phyloP scores from a whole-genome alignment of 2,888 invertebrate genomes.

The Tipula vernalis region DNA sequence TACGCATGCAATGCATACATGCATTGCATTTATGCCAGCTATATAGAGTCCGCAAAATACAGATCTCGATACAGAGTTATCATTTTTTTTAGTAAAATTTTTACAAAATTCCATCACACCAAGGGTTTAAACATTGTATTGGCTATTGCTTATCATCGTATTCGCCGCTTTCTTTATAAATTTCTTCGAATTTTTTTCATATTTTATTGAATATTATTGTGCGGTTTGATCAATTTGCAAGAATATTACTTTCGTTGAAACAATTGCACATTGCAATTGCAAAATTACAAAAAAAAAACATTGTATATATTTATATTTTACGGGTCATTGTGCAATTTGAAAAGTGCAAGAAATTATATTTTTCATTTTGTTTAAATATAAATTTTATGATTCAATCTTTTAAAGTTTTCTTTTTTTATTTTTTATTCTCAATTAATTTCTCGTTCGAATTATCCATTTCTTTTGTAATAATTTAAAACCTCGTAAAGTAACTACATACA shows the following conservation, averaged over 20 bases:
- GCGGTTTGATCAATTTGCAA: neutral
- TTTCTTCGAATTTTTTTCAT: neutral
- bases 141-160: neutral
- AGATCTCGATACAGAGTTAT: neutral
- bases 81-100: neutral
- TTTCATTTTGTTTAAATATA: neutral
- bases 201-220: neutral
- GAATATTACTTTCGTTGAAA: neutral
- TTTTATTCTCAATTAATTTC: neutral
- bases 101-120: neutral
- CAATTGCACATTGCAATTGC: neutral
- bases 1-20: no score
- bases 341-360: slow-evolving; percentile 8
- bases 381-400: neutral
- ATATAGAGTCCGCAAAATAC: no score
- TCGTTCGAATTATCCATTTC: neutral
- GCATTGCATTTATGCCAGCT: no score
- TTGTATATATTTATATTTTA: neutral
- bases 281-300: neutral
- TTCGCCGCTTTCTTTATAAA: neutral
- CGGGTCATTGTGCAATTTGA: slow-evolving; percentile 8
- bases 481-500: neutral
- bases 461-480: neutral
- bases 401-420: neutral
- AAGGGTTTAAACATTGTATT: neutral